Conservation (phyloP, 2,888 invertebrate species). For the Rutpela maculata region DNA sequence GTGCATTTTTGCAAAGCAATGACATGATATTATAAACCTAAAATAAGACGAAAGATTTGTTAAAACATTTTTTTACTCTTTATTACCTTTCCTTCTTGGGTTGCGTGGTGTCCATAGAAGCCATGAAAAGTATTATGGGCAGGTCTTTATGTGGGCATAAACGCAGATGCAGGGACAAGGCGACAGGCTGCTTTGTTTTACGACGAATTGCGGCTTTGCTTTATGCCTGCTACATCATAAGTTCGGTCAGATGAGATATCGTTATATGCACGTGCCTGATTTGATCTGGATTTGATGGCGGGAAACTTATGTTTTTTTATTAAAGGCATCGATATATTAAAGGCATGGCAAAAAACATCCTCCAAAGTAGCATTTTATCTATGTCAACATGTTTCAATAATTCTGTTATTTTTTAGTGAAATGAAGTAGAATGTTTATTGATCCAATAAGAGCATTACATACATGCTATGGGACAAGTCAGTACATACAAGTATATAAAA, state of each 20-base stretch:
- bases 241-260: conserved; percentile 48
- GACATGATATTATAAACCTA: background rate
- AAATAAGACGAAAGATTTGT: conserved; percentile 12
- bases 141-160: conserved; percentile 46
- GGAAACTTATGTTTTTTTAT: conserved; percentile 40
- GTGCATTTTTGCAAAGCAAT: background rate
- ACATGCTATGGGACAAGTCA: too few species aligned
- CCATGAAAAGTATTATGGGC: conserved; percentile 34
- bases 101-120: conserved; percentile 8
- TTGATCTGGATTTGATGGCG: conserved; percentile 50
- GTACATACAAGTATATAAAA: too few species aligned
- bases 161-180: conserved; percentile 45
- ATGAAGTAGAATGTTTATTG: too few species aligned
- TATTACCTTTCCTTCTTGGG: conserved; percentile 18
- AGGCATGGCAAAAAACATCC: background rate
- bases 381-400: background rate
- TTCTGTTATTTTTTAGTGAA: too few species aligned
- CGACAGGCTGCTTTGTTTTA: conserved; percentile 51
- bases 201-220: conserved; percentile 52
- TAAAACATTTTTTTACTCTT: conserved; percentile 15
- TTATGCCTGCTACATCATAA: conserved; percentile 51
- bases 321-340: conserved; percentile 7
- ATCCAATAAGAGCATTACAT: too few species aligned
- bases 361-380: background rate
- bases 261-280: conserved; percentile 50